A percentile compares a stretch with the other conserved stretches of the same genome.
Conservation (phyloP, 2,797 vertebrate genomes). For the Eulemur coronatus region DNA sequence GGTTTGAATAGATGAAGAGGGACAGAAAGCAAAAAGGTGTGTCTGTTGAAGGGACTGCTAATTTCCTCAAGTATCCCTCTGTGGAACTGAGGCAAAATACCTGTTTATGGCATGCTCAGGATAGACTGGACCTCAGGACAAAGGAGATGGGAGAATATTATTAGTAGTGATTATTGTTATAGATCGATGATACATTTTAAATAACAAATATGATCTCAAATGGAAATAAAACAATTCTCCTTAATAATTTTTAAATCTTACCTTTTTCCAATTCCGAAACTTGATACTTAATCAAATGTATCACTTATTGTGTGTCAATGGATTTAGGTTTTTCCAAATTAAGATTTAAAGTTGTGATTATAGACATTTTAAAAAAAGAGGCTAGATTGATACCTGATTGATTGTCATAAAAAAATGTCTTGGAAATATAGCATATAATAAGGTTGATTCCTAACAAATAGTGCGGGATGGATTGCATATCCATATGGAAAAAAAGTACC, state of each 20-base stretch:
- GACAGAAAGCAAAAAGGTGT: not conserved
- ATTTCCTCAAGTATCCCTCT: not conserved
- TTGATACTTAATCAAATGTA: not conserved
- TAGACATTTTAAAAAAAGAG: not conserved
- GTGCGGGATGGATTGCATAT: not conserved
- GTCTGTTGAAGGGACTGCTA: not conserved
- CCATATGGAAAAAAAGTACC: not conserved
- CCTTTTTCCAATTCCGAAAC: not conserved
- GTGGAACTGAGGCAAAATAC: not conserved
- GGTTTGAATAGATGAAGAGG: not conserved
- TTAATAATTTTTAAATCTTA: not conserved
- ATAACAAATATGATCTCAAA: not conserved
- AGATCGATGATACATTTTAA: not conserved
- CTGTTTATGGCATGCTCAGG: not conserved
- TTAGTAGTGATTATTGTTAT: not conserved
- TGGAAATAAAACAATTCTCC: not conserved
- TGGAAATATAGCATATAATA: not conserved
- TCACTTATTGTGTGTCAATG: not conserved
- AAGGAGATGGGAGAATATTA: not conserved
- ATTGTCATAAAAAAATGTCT: not conserved
- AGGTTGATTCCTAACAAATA: not conserved
- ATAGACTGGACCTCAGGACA: not conserved
- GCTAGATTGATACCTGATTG: not conserved
- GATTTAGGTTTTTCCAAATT: slow-evolving; percentile 3
- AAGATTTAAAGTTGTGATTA: slow-evolving; percentile 12